Conservation (phyloP, 1,140 invertebrate genomes). For the Drosophila cardini region DNA sequence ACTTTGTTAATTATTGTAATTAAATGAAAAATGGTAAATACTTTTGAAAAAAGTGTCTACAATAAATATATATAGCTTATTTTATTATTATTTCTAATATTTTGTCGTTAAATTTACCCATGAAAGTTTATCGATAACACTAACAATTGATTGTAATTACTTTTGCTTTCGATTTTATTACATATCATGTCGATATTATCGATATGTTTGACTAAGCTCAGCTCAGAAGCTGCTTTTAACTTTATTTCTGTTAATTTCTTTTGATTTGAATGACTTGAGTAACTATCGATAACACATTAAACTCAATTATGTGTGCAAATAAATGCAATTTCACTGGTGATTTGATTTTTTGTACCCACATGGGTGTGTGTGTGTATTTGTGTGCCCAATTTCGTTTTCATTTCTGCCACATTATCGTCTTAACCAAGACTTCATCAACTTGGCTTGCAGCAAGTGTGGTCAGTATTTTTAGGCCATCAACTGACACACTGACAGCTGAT, state of each 20-base stretch:
- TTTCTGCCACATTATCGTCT: slow-evolving; percentile 34
- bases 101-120: too few species aligned
- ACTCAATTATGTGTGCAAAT: not conserved
- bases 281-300: slow-evolving; percentile 11
- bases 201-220: too few species aligned
- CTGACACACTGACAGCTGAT: slow-evolving; percentile 69
- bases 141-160: too few species aligned
- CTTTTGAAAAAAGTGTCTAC: too few species aligned
- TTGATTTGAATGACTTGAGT: not conserved
- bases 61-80: too few species aligned
- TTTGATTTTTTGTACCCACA: not conserved
- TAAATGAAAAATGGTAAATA: too few species aligned
- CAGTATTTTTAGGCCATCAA: slow-evolving; percentile 63
- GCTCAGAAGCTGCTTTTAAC: not conserved
- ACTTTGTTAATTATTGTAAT: too few species aligned
- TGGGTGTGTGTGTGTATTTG: too few species aligned
- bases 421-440: slow-evolving; percentile 41
- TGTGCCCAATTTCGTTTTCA: slow-evolving; percentile 43
- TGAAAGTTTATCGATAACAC: too few species aligned
- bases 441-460: slow-evolving; percentile 54
- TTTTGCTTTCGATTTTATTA: too few species aligned
- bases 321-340: slow-evolving; percentile 36
- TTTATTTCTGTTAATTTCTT: not conserved
- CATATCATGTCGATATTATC: too few species aligned
- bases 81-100: too few species aligned